Evolutionary conservation across 2,113 vertebrate species (phyloP), one percentile per base, ranked within the genome.

Genomic region (Lepisosteus osseus): DNA sequence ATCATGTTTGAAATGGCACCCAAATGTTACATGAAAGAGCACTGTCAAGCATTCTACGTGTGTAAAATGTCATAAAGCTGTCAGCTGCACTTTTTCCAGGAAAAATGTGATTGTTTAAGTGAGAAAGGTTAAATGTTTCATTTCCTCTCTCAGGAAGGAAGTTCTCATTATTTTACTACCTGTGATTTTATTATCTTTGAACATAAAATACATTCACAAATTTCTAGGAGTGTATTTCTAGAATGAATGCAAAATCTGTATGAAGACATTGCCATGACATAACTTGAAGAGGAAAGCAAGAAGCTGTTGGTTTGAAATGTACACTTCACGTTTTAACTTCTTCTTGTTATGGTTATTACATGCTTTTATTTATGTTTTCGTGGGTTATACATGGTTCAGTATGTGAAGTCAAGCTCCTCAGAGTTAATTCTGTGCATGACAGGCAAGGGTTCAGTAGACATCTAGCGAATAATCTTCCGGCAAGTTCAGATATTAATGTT

Each of bases 151-250:
- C 41, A 56, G 55, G 47, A 44, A 29, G 45, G 45, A 51, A 40
- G 42, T 65, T 0, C 61, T 45, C 54, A 17, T 64, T 62, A 14
- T 71, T 42, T 63, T 51, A 65, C 54, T 72, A 11, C 51, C 65
- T 65, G 63, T 51, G 3, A 51, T 51, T 51, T 51, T 29, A 29
- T 29, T 29, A 1, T 29, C 29, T 29, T 29, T 29, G 29, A 29
- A 29, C 29, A 29, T 29, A 29, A 29, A 29, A 29, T 29, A 29
- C 29, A 29, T 29, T 29, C 29, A 29, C 29, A 1, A 1, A 29
- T 29, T 29, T 29, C 29, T 29, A 29, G 29, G 29, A 29, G 29
- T 29, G 29, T 29, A n/a, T n/a, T n/a, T n/a, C n/a, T 70, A 56
- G 14, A 42, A 61, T 61, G 7, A 54, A 42, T 14, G 9, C 6